A percentile compares a stretch with the other conserved stretches of the same genome.
Conservation (phyloP, 2,888 invertebrate genomes). For the Drosophila neoperkinsi region DNA sequence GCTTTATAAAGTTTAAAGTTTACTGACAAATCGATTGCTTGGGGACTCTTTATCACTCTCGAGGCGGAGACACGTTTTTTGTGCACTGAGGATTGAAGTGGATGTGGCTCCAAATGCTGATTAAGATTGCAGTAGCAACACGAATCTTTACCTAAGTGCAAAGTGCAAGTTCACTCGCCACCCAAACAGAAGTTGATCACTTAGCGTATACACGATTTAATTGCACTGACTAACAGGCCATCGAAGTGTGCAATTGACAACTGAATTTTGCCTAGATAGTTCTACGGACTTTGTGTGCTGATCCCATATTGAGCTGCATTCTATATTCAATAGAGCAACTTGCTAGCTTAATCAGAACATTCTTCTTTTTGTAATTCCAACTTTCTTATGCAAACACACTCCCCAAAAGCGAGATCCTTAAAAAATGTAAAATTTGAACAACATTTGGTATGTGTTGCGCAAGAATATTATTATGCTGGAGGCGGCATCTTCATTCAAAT, state of each 20-base stretch:
- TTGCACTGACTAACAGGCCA: conserved; percentile 5
- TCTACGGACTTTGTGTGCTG: neutral
- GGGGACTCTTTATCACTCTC: neutral
- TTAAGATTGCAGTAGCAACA: neutral
- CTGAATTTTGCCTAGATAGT: neutral
- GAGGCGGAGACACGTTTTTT: conserved; percentile 7
- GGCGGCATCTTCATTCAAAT: neutral
- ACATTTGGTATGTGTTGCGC: neutral
- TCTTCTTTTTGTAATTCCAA: neutral
- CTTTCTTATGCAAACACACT: neutral
- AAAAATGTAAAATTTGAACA: neutral
- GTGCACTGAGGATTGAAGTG: conserved; percentile 1
- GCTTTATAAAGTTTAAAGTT: conserved; percentile 29
- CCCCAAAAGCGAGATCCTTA: neutral
- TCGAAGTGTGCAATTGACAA: conserved; percentile 1
- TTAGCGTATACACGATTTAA: conserved; percentile 11
- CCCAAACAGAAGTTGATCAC: conserved; percentile 14
- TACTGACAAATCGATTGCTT: neutral
- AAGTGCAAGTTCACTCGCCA: conserved; percentile 10
- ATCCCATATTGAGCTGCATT: neutral
- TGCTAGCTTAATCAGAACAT: neutral
- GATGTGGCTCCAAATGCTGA: neutral
- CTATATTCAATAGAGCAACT: neutral
- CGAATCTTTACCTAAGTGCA: neutral
- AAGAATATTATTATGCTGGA: neutral